Conservation (phyloP, 2,888 invertebrate genomes). For the Drosophila testacea region DNA sequence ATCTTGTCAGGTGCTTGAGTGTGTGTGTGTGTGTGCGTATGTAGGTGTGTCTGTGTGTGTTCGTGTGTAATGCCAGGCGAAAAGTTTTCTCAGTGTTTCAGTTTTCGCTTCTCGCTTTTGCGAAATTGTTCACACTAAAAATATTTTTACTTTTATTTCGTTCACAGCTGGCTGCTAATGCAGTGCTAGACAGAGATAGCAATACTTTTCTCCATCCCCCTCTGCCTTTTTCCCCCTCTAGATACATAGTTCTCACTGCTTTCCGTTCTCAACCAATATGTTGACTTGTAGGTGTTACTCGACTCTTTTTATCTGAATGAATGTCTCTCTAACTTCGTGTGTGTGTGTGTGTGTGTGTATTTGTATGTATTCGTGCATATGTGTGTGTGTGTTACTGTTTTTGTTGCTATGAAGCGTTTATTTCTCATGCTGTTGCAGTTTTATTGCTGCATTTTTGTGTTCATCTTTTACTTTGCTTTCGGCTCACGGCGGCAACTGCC, state of each 20-base stretch:
- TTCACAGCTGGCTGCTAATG: constrained; percentile 77
- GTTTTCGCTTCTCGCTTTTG: constrained; percentile 43
- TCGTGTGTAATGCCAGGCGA: constrained; percentile 49
- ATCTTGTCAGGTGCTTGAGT: constrained; percentile 48
- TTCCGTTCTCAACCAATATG: not conserved
- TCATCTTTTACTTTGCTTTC: constrained; percentile 34
- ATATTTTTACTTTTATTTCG: constrained; percentile 76
- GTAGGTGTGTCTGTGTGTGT: constrained; percentile 39
- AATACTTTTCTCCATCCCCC: not conserved
- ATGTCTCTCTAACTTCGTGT: constrained; percentile 43
- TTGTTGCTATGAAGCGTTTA: constrained; percentile 42
- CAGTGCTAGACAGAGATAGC: constrained; percentile 61
- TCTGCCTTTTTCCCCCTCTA: not conserved
- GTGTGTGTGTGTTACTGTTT: constrained; percentile 13
- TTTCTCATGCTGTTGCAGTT: constrained; percentile 54
- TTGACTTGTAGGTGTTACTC: constrained; percentile 54
- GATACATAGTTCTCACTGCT: constrained; percentile 15
- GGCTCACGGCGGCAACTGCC: constrained; percentile 26
- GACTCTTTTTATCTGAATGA: constrained; percentile 71
- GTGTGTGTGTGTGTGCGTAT: constrained; percentile 7
- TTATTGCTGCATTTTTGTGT: constrained; percentile 45
- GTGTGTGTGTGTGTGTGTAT: constrained; percentile 2
- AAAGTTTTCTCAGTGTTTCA: constrained; percentile 59
- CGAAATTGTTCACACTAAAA: constrained; percentile 74
- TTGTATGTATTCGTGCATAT: constrained; percentile 2